These are phyloP conservation scores for Caenorhabditis parvicauda DNA, from an alignment of 2,888 invertebrate genomes.

Conservation along the genomic window DNA sequence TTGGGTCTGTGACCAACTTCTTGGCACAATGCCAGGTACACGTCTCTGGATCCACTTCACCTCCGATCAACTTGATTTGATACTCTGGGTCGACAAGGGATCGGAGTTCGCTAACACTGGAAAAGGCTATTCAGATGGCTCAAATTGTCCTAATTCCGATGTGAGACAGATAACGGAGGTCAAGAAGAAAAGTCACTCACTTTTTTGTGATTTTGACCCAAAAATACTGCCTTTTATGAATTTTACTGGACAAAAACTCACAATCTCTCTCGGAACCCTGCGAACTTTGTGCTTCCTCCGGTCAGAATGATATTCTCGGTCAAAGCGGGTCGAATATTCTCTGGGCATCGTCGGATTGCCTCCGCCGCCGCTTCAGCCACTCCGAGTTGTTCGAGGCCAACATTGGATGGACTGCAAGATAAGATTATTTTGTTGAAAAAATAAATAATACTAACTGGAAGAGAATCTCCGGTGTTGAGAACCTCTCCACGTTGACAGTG, in stretches of 20 bases:
- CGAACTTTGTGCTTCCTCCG: conserved; percentile 79
- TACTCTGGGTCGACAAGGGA: conserved; percentile 25
- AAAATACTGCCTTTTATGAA: not conserved
- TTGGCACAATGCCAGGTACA: conserved; percentile 45
- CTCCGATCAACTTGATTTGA: conserved; percentile 7
- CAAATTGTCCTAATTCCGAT: too few species aligned
- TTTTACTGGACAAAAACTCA: conserved; percentile 9
- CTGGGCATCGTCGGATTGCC: conserved; percentile 46
- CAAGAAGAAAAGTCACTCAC: too few species aligned
- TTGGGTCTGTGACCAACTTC: conserved; percentile 4
- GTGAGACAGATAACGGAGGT: too few species aligned
- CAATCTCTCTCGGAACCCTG: conserved; percentile 79
- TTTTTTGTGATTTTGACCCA: conserved; percentile 18
- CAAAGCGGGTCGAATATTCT: conserved; percentile 74
- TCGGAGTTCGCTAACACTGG: too few species aligned
- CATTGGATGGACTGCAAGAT: conserved; percentile 78
- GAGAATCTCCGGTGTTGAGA: conserved; percentile 86
- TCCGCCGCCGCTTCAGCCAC: conserved; percentile 66
- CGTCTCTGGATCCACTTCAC: conserved; percentile 31
- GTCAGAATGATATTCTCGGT: conserved; percentile 76
- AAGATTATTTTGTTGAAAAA: not conserved
- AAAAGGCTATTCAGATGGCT: too few species aligned
- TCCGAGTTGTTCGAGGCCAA: conserved; percentile 87
- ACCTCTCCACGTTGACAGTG: conserved; percentile 86
- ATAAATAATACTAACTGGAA: conserved; percentile 67